These are phyloP conservation scores for Psettodes erumei DNA, from an alignment of 2,113 vertebrate species.

Conservation along the genomic window DNA sequence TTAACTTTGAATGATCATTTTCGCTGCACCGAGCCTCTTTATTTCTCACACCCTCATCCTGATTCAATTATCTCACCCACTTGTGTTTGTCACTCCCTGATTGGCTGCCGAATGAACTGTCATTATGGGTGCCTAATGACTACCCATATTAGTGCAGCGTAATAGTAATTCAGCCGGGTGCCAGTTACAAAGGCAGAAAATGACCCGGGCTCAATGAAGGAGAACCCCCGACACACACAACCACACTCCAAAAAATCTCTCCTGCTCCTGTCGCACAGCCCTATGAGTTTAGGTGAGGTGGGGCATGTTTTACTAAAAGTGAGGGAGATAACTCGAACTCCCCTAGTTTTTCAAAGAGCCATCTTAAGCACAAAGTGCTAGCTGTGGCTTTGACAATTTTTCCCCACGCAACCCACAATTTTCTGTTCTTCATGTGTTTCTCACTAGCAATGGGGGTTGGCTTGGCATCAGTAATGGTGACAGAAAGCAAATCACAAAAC, in stretches of 20 bases:
- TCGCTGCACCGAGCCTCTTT: slow-evolving; percentile 56
- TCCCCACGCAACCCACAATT: slow-evolving; percentile 40
- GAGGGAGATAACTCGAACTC: slow-evolving; percentile 61
- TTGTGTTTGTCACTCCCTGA: slow-evolving; percentile 69
- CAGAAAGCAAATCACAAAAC: slow-evolving; percentile 6
- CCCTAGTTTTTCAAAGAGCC: slow-evolving; percentile 41
- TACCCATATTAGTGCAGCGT: slow-evolving; percentile 63
- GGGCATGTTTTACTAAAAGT: slow-evolving; percentile 35
- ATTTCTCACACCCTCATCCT: slow-evolving; percentile 70
- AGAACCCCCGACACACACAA: slow-evolving; percentile 18
- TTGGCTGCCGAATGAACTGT: slow-evolving; percentile 70
- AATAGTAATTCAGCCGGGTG: slow-evolving; percentile 67
- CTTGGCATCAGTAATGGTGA: slow-evolving; percentile 26
- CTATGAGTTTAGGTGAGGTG: slow-evolving; percentile 10
- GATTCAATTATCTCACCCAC: slow-evolving; percentile 78
- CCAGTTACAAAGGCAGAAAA: slow-evolving; percentile 69
- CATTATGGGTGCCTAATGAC: slow-evolving; percentile 80
- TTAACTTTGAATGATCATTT: slow-evolving; percentile 79
- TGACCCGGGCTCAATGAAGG: slow-evolving; percentile 55
- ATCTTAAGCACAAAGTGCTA: slow-evolving; percentile 54
- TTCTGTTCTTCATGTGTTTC: slow-evolving; percentile 38
- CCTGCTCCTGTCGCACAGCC: slow-evolving; percentile 12
- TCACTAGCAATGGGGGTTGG: slow-evolving; percentile 67
- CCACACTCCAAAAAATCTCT: slow-evolving; percentile 1
- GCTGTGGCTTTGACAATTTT: slow-evolving; percentile 51